phyloP scores from a whole-genome alignment of 92 coral and sea anemone species.

The Phenganax subtilis region DNA sequence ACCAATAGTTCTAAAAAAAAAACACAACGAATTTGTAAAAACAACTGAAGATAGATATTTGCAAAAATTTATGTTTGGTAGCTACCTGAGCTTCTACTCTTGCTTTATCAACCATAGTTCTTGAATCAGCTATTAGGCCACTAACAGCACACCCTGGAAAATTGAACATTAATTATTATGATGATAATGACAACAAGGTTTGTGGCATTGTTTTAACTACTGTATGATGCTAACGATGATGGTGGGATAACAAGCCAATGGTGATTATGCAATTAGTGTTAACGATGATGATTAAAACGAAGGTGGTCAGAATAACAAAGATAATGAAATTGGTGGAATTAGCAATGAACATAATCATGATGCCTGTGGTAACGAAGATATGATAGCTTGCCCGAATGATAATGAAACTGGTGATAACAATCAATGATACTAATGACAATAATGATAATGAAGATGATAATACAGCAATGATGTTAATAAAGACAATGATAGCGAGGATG shows the following conservation, averaged over 20 bases:
- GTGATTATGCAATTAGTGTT: neutral
- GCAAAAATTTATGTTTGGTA: neutral
- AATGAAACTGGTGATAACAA: too few relatives aligned
- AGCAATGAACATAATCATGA: neutral
- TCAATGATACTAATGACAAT: too few relatives aligned
- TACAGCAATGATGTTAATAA: neutral
- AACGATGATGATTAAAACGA: neutral
- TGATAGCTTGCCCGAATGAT: too few relatives aligned
- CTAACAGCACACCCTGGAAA: constrained; percentile 94
- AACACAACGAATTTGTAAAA: neutral
- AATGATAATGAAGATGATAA: neutral
- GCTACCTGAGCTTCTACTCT: constrained; percentile 97
- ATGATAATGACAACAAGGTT: too few relatives aligned
- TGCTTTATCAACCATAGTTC: constrained; percentile 99
- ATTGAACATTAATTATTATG: neutral
- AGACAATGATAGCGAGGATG: too few relatives aligned
- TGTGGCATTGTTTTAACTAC: neutral
- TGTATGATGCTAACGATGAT: neutral
- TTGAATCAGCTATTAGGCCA: constrained; percentile 97
- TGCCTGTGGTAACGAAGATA: too few relatives aligned
- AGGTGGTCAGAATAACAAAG: neutral
- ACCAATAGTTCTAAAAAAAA: constrained; percentile 82
- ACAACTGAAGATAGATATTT: neutral
- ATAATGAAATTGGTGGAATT: neutral
- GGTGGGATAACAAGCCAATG: neutral